Evolutionary conservation across 2,888 invertebrate genomes (phyloP), one percentile per base, ranked within the genome.

Genomic region (Heliconius ethilla): DNA sequence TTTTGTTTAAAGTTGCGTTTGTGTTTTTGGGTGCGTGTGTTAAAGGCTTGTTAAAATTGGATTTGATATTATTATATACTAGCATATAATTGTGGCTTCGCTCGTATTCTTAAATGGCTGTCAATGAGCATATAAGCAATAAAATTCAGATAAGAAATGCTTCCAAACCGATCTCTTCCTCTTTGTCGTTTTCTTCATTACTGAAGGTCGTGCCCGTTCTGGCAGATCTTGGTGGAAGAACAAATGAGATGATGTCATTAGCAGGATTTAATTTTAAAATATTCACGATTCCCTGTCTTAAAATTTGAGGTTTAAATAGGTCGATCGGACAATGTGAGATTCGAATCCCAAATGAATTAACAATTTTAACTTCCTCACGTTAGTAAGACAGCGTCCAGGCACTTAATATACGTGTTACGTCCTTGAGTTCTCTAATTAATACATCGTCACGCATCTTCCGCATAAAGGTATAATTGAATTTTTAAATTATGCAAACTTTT

Each of bases 1-100:
- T 76, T 83, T 81, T 81, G 78, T 78, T 80, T 33, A 55, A 75
- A 75, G 10, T 76, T 76, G 37, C 29, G 76, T 76, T 33, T 76
- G 51, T 33, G 70, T 72, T 63, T 76, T 65, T 65, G 59, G 59
- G 70, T 27, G 55, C 55, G 72, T 72, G 25, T 72, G 74, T 74
- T 74, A 10, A 73, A 25, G 27, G 63, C 11, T 63, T 63, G 74
- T 45, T 69, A 25, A 62, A 63, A 62, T 62, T 74, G 63, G 63
- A 63, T 74, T 63, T 69, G 25, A 27, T 69, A 27, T 69, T 25
- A 25, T 69, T 69, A 45, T 69, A 25, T 69, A 67, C 2, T 59
- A 63, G 7, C 63, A 6, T 63, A 27, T 63, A 7, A n/a, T 0
- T 18, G 7, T 7, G 63, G 18, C 15, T 63, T 15, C 7, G 18